phyloP scores from a whole-genome alignment of 2,888 invertebrate genomes.

The Philopedon plagiatum region DNA sequence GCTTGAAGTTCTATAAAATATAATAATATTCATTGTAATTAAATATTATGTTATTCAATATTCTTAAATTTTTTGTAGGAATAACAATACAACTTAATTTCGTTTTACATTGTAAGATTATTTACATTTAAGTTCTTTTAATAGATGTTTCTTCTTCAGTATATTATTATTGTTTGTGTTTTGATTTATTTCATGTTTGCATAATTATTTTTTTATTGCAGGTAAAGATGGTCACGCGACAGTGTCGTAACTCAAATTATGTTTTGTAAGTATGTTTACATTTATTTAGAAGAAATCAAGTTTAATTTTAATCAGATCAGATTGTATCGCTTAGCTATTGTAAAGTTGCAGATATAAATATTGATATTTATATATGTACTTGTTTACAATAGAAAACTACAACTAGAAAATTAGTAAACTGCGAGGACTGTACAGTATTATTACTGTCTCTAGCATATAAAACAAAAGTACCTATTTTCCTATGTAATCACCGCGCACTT shows the following conservation, averaged over 20 bases:
- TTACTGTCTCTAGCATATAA: too few relatives aligned
- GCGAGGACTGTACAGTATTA: too few relatives aligned
- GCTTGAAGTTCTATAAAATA: not conserved
- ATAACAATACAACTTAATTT: slow-evolving; percentile 9
- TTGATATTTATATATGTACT: too few relatives aligned
- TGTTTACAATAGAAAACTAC: too few relatives aligned
- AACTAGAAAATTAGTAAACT: too few relatives aligned
- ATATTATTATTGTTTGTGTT: not conserved
- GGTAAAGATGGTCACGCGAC: not conserved
- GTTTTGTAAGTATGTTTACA: slow-evolving; percentile 1
- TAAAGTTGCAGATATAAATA: too few relatives aligned
- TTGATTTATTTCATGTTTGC: too few relatives aligned
- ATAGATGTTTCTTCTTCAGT: not conserved
- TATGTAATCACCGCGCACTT: too few relatives aligned
- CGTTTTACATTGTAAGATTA: not conserved
- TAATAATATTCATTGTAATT: not conserved
- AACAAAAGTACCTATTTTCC: too few relatives aligned
- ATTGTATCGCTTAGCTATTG: too few relatives aligned
- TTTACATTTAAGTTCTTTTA: not conserved
- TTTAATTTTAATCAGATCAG: too few relatives aligned
- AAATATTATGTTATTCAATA: not conserved
- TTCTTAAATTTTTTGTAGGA: not conserved
- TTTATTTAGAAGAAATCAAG: not conserved
- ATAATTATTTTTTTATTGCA: not conserved
- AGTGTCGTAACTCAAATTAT: not conserved